Base-by-base conservation (phyloP, 2,113 vertebrate species). In the Alethe diademata region DNA sequence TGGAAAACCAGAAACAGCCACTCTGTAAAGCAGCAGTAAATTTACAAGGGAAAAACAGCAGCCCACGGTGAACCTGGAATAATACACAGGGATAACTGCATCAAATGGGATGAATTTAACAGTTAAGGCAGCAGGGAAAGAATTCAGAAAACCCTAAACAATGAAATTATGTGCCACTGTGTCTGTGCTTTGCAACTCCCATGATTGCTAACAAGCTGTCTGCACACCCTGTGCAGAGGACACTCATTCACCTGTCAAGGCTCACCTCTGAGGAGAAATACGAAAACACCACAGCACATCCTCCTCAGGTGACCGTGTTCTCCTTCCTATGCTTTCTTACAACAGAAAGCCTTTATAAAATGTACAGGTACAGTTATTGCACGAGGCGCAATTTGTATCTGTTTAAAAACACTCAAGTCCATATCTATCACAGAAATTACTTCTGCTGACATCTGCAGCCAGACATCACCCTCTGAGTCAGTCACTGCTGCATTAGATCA, bases 41-140 rank as follows among this genome's bases (percentile, higher is more conserved):
- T 74, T 86, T 87, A 51, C 65, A 74, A 82, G 8, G 16, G 12
- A 45, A 93, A 92, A 81, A 33, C 29, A 88, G 56, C 45, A 91
- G 60, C 48, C 65, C 71, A 75, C 19, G 19, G 51, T 60, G 71
- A 95, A 72, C 58, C 50, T 79, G 74, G 79, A 60, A 78, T 36
- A 45, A 60, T 31, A 62, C 51, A 4, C 36, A 86, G 82, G 71
- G 94, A 82, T 92, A 88, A 93, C 56, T 35, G 42, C 64, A 89
- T 96, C 45, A 60, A 36, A 50, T 66, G 36, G 57, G 51, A 95
- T 88, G 61, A 91, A 88, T 92, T 96, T 95, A 93, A 94, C 25
- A 53, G 57, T 66, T 88, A 89, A 88, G 65, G 14, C 95, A 97
- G 92, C 75, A 91, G 73, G 58, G 85, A 85, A 94, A 95, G 74